Percentiles rank a stretch among this genome's conserved stretches.
Conservation (phyloP, 2,113 vertebrate genomes). For the Anarrhichthys ocellatus region DNA sequence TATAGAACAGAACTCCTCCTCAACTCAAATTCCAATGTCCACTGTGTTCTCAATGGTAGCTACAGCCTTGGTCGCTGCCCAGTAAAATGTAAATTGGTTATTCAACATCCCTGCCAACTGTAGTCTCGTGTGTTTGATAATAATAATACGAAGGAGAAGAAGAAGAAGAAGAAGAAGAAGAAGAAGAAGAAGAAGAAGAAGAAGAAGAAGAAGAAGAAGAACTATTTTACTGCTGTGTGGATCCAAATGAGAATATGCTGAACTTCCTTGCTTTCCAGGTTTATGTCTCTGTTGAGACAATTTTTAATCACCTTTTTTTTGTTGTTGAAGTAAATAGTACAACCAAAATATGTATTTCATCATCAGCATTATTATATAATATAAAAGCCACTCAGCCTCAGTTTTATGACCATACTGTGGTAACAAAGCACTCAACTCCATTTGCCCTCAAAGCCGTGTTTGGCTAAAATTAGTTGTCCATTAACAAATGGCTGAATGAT, state of each 20-base stretch:
- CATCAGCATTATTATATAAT: conserved; percentile 27
- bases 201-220: background rate
- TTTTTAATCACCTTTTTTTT: background rate
- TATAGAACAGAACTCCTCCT: background rate
- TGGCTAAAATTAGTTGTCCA: conserved; percentile 58
- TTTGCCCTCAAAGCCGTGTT: conserved; percentile 66
- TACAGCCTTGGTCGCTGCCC: no score
- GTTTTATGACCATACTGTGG: conserved; percentile 25
- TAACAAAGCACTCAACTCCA: conserved; percentile 54
- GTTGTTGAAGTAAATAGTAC: background rate
- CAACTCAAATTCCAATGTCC: background rate
- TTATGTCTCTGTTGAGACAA: background rate
- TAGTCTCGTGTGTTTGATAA: background rate
- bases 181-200: no score
- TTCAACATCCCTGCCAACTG: background rate
- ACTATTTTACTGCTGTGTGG: background rate
- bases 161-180: no score
- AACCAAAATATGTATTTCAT: conserved; percentile 2
- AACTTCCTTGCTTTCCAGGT: background rate
- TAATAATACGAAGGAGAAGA: background rate
- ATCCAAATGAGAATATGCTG: background rate
- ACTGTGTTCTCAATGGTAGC: background rate
- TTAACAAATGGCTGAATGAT: no score
- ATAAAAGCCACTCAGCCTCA: conserved; percentile 5
- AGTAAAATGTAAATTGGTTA: background rate